Evolutionary conservation across 2,797 vertebrate genomes (phyloP), one percentile per base, ranked within the genome.

Genomic region (Eulemur rubriventer): DNA sequence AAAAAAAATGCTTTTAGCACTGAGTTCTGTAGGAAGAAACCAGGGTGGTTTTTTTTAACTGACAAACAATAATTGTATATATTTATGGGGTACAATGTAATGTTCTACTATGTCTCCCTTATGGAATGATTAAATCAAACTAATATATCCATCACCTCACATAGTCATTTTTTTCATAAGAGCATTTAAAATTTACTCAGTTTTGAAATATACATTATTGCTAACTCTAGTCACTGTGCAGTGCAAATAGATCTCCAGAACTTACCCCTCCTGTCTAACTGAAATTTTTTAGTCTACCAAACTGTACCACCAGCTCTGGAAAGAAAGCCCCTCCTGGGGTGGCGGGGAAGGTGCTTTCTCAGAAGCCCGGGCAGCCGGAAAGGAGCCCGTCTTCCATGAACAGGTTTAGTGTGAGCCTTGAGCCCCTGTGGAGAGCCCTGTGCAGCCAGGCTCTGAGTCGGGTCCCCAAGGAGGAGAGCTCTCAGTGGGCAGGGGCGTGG

Each of bases 341-440:
- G 7, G 5, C 43, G 57, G 50, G 61, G 16, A 41, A 12, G 28
- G 7, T 57, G 0, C 18, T n/a, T 43, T 85, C 61, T 43, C 63
- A 24, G 84, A 83, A 30, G 70, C 78, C 70, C 8, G 2, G 11
- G 69, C 12, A 38, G 33, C 67, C 17, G 3, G 20, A 4, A 17
- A 14, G 26, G 38, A 6, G 14, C 11, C 4, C 1, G 0, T 26
- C 46, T n/a, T 6, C 26, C 6, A 1, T 2, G 13, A 63, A 30
- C 18, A 22, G 48, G 26, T 33, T 55, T 63, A 50, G 14, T 10
- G 6, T 46, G n/a, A 26, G 50, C 76, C 24, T n/a, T 17, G 13
- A 16, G 17, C 48, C 41, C 14, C 9, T 13, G 7, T 28, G 28
- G n/a, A 63, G 46, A n/a, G 35, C 55, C 61, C 16, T 10, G 20